Evolutionary conservation across 2,888 invertebrate genomes (phyloP), one percentile per base, ranked within the genome.

Genomic region (Colostygia pectinataria): DNA sequence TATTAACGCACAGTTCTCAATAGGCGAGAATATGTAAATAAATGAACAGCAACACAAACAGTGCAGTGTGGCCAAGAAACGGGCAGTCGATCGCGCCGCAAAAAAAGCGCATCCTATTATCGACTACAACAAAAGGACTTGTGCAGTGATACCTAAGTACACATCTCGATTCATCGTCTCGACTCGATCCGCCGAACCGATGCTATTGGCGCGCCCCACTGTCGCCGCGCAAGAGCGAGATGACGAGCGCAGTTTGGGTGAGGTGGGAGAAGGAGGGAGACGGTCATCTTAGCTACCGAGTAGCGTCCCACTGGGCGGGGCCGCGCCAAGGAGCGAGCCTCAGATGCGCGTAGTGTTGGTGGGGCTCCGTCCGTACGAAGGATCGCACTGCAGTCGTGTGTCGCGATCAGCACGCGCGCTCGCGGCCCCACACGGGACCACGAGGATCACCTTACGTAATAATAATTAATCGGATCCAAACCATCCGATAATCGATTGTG

Each of bases 341-440:
- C 85, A 90, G 91, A 92, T 92, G 91, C 91, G 92, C 91, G 89
- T 83, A 85, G 91, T 86, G 91, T 86, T 91, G 91, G 91, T 91
- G 92, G 92, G 91, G 91, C 83, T 86, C 82, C 86, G 85, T 86
- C 81, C 86, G 85, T 75, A 77, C 90, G 88, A 87, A 89, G 86
- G 91, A 88, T 85, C 88, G 88, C 91, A 92, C 85, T 90, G 89
- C 90, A 89, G 90, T 90, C 91, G 91, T 83, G 83, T 74, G 84
- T 75, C 83, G 89, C 83, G 82, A 77, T 74, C 65, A 65, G 79
- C 73, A 75, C 88, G 86, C 81, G 86, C 87, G 86, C 83, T 66
- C 84, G 88, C 79, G 77, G 72, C 64, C 67, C 72, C 74, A 63
- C 71, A 66, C 73, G 75, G 69, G 69, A 66, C 59, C 68, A 64